Conservation (phyloP, 2,797 vertebrate species). For the Hipposideros larvatus region DNA sequence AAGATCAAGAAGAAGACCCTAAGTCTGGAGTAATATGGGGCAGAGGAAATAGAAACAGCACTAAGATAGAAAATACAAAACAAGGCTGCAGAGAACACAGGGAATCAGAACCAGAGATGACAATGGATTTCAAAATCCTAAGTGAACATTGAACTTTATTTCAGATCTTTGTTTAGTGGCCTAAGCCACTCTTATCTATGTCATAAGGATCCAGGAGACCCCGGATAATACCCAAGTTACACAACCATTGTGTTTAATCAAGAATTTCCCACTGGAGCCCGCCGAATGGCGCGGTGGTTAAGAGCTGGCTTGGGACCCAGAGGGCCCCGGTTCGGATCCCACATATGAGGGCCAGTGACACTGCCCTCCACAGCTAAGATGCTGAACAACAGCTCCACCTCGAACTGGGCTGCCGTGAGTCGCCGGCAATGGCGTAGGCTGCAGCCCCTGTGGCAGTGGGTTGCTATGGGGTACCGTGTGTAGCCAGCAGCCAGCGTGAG, state of each 20-base stretch:
- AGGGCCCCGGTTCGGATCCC: too few relatives aligned
- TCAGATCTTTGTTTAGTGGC: not conserved
- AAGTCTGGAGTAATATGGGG: not conserved
- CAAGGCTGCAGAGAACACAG: not conserved
- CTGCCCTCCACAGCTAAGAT: too few relatives aligned
- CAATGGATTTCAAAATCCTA: not conserved
- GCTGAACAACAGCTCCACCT: too few relatives aligned
- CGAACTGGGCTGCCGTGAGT: too few relatives aligned
- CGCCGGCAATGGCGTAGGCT: too few relatives aligned
- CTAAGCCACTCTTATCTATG: not conserved
- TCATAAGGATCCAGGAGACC: not conserved
- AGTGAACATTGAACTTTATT: not conserved
- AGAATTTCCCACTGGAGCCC: constrained; percentile 4
- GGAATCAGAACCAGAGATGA: not conserved
- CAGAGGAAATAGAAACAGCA: not conserved
- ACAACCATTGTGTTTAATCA: constrained; percentile 51
- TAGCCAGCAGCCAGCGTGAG: too few relatives aligned
- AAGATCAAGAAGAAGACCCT: not conserved
- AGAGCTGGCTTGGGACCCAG: too few relatives aligned
- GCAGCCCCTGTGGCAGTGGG: too few relatives aligned
- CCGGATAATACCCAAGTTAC: constrained; percentile 8
- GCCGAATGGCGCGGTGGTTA: too few relatives aligned
- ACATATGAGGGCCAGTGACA: too few relatives aligned
- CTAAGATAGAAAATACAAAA: not conserved
- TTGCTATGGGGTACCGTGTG: too few relatives aligned